phyloP scores from a whole-genome alignment of 2,888 invertebrate genomes.

The Sphaeridia pumilis region DNA sequence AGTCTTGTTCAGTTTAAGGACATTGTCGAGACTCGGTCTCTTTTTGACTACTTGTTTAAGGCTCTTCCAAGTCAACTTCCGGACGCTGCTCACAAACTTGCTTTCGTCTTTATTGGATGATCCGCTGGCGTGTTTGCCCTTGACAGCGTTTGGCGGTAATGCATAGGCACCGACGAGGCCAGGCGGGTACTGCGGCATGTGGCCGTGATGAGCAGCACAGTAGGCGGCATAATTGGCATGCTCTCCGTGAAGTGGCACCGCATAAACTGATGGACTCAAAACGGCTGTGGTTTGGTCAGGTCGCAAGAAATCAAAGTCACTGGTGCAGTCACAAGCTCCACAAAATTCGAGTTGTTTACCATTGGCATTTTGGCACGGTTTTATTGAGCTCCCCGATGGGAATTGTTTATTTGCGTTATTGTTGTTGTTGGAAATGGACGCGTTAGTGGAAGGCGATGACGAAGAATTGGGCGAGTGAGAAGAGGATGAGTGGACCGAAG shows the following conservation, averaged over 20 bases:
- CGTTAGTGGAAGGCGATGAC: background rate
- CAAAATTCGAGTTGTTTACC: constrained; percentile 18
- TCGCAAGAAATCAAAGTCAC: constrained; percentile 11
- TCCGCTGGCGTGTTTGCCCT: background rate
- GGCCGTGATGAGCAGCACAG: background rate
- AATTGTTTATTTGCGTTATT: background rate
- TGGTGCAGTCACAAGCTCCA: constrained; percentile 25
- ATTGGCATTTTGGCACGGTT: constrained; percentile 17
- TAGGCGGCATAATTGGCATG: background rate
- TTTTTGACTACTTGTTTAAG: constrained; percentile 36
- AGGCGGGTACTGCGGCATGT: background rate
- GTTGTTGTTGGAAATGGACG: background rate
- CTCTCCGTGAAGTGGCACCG: too few relatives aligned
- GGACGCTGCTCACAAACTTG: constrained; percentile 31
- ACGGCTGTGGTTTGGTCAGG: background rate
- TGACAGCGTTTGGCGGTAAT: background rate
- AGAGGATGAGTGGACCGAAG: background rate
- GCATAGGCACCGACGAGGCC: background rate
- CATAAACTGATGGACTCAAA: background rate
- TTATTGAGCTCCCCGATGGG: background rate
- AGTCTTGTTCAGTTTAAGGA: constrained; percentile 18
- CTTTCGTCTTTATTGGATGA: constrained; percentile 17
- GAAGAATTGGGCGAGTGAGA: background rate
- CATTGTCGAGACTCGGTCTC: constrained; percentile 30
- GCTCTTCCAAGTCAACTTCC: constrained; percentile 36